A percentile compares a stretch with the other conserved stretches of the same genome.
Evolutionary conservation across 2,888 invertebrate species (phyloP).

Genomic region (Dermolepida albohirtum): DNA sequence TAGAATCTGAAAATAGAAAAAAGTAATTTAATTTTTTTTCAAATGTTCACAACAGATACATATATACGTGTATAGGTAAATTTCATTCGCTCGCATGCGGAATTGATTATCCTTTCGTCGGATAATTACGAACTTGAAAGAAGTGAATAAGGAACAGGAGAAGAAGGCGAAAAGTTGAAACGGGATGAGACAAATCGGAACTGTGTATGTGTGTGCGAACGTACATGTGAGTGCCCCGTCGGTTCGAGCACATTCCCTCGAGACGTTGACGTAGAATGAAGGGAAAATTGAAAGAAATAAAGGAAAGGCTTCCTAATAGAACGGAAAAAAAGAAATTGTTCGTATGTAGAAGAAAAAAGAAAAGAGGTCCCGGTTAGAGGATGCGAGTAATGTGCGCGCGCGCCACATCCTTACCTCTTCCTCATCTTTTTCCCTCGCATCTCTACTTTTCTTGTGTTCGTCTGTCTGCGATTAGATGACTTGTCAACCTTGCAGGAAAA

Average conservation of each 20-base stretch:
- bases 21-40: conserved; percentile 25
- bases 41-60: too few relatives aligned
- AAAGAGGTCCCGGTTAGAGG: conserved; percentile 14
- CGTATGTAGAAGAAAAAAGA: conserved; percentile 57
- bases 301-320: conserved; percentile 61
- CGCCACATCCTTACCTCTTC: conserved; percentile 5
- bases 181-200: conserved; percentile 27
- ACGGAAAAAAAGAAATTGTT: conserved; percentile 61
- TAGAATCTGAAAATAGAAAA: conserved; percentile 24
- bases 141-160: conserved; percentile 20
- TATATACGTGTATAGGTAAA: conserved; percentile 14
- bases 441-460: conserved; percentile 46
- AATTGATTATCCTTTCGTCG: conserved; percentile 35
- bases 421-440: conserved; percentile 41
- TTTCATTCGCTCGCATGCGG: conserved; percentile 31
- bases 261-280: conserved; percentile 65
- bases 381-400: conserved; percentile 7
- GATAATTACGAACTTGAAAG: conserved; percentile 31
- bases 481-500: conserved; percentile 70
- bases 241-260: conserved; percentile 52
- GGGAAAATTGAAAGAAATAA: conserved; percentile 68
- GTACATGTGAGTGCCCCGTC: conserved; percentile 17
- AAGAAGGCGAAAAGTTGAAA: conserved; percentile 32
- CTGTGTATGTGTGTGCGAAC: not conserved
- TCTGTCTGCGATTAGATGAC: conserved; percentile 68